A percentile compares a stretch with the other conserved stretches of the same genome.
Conservation (phyloP, 2,797 vertebrate genomes). For the Pangasius djambal region DNA sequence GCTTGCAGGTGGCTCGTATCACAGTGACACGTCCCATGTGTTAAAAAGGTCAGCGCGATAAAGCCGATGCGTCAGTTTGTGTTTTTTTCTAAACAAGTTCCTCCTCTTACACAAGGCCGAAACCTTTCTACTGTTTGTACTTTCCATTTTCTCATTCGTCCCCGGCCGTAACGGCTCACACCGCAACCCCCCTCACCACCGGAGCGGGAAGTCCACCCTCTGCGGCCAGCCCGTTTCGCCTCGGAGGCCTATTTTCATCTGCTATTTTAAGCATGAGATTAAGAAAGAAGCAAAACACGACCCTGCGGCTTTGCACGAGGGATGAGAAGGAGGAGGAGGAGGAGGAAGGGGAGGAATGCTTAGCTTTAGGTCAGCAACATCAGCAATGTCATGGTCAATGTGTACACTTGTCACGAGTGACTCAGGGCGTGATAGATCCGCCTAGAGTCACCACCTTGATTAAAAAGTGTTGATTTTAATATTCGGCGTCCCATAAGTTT, state of each 20-base stretch:
- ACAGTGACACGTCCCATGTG: background rate
- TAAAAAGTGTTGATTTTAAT: conserved; percentile 17
- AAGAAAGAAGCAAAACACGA: conserved; percentile 30
- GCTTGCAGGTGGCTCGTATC: conserved; percentile 30
- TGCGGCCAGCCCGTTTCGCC: conserved; percentile 42
- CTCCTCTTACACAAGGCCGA: conserved; percentile 1
- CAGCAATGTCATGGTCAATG: conserved; percentile 43
- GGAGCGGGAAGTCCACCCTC: conserved; percentile 46
- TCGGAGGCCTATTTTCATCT: conserved; percentile 33
- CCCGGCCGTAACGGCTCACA: background rate
- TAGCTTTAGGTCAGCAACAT: conserved; percentile 35
- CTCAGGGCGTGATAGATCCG: conserved; percentile 5
- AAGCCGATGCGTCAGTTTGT: conserved; percentile 14
- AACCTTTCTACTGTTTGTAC: background rate
- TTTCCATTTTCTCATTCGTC: background rate
- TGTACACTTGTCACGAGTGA: conserved; percentile 28
- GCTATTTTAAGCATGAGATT: conserved; percentile 32
- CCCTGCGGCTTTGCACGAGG: conserved; percentile 4
- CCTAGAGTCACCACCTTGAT: conserved; percentile 5
- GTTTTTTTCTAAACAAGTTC: conserved; percentile 18
- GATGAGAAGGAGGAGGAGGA: background rate
- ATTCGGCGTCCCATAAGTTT: background rate
- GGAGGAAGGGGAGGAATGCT: background rate
- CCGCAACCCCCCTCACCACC: background rate
- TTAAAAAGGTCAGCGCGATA: conserved; percentile 24